Evolutionary conservation across 2,797 vertebrate species (phyloP).

Genomic region (Epinephelus awoara): DNA sequence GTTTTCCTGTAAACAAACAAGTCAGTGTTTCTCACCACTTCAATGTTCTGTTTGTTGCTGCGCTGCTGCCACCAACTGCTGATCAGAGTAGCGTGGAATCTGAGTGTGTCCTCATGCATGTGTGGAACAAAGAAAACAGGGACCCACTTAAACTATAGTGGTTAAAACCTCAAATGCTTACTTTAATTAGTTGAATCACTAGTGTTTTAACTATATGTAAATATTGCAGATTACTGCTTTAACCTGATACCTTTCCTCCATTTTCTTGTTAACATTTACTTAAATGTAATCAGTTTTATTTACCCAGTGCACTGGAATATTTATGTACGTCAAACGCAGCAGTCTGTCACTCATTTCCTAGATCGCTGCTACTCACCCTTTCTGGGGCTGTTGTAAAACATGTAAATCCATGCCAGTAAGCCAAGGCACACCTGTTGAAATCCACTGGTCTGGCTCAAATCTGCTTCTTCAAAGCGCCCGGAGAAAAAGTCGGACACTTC

Average conservation of each 20-base stretch:
- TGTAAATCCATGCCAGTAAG: constrained; percentile 29
- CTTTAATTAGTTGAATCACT: neutral
- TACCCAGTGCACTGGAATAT: neutral
- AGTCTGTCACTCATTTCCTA: neutral
- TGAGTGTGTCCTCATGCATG: neutral
- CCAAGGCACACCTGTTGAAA: constrained; percentile 54
- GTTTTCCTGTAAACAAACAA: neutral
- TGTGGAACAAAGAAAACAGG: neutral
- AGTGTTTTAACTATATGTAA: neutral
- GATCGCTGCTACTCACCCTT: constrained; percentile 5
- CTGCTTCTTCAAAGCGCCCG: constrained; percentile 34
- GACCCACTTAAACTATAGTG: neutral
- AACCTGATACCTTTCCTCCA: neutral
- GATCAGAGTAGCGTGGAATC: neutral
- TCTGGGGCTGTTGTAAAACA: constrained; percentile 45
- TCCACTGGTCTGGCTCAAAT: constrained; percentile 17
- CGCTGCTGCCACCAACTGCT: neutral
- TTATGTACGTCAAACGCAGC: constrained; percentile 5
- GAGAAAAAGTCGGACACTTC: constrained; percentile 19
- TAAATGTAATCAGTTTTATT: constrained; percentile 4
- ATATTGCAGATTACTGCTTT: neutral
- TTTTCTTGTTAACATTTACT: neutral
- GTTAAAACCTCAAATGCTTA: too few species aligned
- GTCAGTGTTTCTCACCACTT: neutral
- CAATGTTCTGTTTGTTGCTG: neutral